Evolutionary conservation across 2,113 vertebrate genomes (phyloP), one percentile per base, ranked within the genome.

Genomic region (Grammomys dolichurus): DNA sequence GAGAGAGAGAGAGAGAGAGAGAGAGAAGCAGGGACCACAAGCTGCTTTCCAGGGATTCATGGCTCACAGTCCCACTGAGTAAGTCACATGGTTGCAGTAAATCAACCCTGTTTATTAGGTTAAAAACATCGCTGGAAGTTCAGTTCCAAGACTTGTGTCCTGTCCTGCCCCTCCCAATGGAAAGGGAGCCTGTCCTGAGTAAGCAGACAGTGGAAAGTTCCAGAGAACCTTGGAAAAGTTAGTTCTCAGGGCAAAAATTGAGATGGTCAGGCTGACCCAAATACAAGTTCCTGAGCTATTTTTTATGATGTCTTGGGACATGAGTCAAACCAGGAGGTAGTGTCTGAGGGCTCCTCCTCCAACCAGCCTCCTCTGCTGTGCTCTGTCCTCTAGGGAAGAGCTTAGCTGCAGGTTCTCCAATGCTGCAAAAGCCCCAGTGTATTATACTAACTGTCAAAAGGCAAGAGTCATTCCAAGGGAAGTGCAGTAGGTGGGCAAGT

Each of bases 231-330:
- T 89, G 90, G 87, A 67, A 91, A 97, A 93, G 63, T 80, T 56
- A 90, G 72, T 78, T 93, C 36, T 94, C 56, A 75, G 33, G 87
- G 81, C 43, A 93, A 70, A 82, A 24, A n/a, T 73, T 48, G 40
- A 92, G 75, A 87, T 80, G 92, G 90, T 86, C 87, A 95, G 54
- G 80, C 0, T 58, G 87, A 96, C 90, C 93, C 87, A 97, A 90
- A 93, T 95, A 76, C 9, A 43, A 80, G 75, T 60, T 87, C 28
- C 75, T 77, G 78, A 54, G 90, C 95, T 95, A 89, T 92, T 96
- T 97, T 91, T 92, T 85, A 51, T 70, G 10, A 58, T 24, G 60
- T 91, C 91, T 87, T 58, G 43, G 94, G 89, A 93, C 9, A 7
- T 65, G 40, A 78, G 85, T 86, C 48, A 36, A 78, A 76, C 28